phyloP scores from a whole-genome alignment of 2,797 vertebrate genomes.

The Aeoliscus strigatus region DNA sequence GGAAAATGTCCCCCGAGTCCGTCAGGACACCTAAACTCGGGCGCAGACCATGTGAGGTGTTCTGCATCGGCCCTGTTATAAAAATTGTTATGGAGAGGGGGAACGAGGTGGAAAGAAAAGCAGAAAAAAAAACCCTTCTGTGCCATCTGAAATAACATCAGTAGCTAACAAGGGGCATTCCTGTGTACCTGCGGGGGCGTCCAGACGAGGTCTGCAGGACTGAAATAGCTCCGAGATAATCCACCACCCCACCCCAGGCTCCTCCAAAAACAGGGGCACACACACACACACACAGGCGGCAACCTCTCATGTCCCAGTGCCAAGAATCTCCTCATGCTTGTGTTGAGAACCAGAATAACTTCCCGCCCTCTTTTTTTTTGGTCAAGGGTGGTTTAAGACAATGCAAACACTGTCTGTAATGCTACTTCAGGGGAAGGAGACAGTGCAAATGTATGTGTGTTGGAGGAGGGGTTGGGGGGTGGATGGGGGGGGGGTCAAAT shows the following conservation, averaged over 20 bases:
- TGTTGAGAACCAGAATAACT: slow-evolving; percentile 62
- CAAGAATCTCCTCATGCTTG: slow-evolving; percentile 65
- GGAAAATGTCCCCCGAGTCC: too few species aligned
- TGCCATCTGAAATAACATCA: slow-evolving; percentile 55
- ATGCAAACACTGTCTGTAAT: slow-evolving; percentile 51
- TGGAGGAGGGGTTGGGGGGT: too few species aligned
- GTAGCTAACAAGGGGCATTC: slow-evolving; percentile 63
- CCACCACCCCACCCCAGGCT: slow-evolving; percentile 40
- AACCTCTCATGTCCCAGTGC: slow-evolving; percentile 45
- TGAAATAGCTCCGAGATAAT: slow-evolving; percentile 72
- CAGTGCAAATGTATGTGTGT: too few species aligned
- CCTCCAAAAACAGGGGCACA: slow-evolving; percentile 58
- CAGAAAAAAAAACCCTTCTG: slow-evolving; percentile 22
- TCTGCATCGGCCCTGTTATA: slow-evolving; percentile 7
- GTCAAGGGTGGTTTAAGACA: slow-evolving; percentile 44
- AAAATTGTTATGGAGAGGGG: slow-evolving; percentile 14
- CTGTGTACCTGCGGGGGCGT: slow-evolving; percentile 63
- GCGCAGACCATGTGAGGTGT: neutral
- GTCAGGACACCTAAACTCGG: neutral
- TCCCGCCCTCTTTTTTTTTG: slow-evolving; percentile 36
- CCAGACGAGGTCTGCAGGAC: slow-evolving; percentile 57
- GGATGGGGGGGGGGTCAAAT: too few species aligned
- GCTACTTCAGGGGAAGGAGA: slow-evolving; percentile 22
- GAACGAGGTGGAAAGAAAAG: slow-evolving; percentile 23
- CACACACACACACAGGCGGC: slow-evolving; percentile 52